Evolutionary conservation across 37 sponge, comb jelly and placozoan genomes (phyloP).

Genomic region (Spongilla lacustris): DNA sequence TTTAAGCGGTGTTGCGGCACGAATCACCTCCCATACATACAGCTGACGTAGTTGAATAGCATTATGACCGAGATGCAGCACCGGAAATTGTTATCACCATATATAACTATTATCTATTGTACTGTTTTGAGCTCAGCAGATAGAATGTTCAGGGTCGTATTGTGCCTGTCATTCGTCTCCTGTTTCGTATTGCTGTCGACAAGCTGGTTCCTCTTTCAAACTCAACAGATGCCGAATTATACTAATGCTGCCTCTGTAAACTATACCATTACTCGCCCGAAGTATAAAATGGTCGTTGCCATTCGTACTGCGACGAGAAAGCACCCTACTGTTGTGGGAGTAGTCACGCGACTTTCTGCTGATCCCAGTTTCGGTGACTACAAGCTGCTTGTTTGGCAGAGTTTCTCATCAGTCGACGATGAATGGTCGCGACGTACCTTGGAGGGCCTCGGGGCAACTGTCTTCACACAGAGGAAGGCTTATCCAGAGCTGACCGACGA

Average conservation of each 20-base stretch:
- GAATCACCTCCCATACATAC: too few species aligned
- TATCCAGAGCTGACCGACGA: neutral
- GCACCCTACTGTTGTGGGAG: conserved; percentile 11
- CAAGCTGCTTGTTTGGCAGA: conserved; percentile 12
- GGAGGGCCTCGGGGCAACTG: neutral
- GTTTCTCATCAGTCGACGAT: conserved; percentile 3
- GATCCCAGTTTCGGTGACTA: conserved; percentile 3
- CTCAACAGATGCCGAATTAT: neutral
- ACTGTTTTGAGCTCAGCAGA: too few species aligned
- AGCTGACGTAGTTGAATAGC: too few species aligned
- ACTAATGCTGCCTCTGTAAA: neutral
- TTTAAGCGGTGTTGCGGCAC: too few species aligned
- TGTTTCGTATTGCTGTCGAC: neutral
- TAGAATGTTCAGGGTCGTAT: neutral
- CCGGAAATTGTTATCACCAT: too few species aligned
- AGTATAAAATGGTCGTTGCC: conserved; percentile 24
- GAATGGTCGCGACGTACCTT: neutral
- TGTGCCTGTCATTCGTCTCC: neutral
- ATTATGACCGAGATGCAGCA: too few species aligned
- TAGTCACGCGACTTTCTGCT: neutral
- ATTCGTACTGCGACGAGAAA: conserved; percentile 26
- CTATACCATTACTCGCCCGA: neutral
- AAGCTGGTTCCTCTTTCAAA: neutral
- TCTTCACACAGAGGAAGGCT: neutral
- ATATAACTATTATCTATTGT: too few species aligned